Base-by-base conservation (phyloP, 2,113 vertebrate genomes). In the Epinephelus cyanopodus region DNA sequence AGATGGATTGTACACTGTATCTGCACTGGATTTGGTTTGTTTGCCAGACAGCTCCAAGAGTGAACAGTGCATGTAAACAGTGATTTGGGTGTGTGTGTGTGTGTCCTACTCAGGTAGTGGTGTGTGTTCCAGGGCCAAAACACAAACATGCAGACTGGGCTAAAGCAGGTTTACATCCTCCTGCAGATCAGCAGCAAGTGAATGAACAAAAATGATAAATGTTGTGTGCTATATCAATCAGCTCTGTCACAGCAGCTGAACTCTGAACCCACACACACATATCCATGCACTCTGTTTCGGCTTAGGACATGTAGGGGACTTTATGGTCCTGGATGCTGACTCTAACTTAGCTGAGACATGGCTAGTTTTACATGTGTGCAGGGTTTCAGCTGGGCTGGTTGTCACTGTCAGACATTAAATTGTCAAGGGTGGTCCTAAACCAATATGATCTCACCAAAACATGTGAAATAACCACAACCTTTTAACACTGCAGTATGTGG, bases 41-140 rank as follows among this genome's bases (percentile, higher is more conserved):
- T 92, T 87, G 78, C 72, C 64, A 65, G 63, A 81, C 66, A 86
- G 81, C 77, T 85, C 39, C 23, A 70, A 56, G 77, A 76, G 72
- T 25, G 64, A 68, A 45, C 64, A 61, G 23, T 25, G 13, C 29
- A 8, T 70, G 67, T 67, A 58, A 77, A 81, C 63, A 77, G n/a
- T 39, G 23, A 70, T 79, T 25, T 18, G 15, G 56, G 25, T 79
- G 47, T 84, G 63, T 66, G 70, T 76, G 53, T 69, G 39, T 69
- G 77, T 67, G 74, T 77, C 71, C 42, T 58, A 70, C n/a, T 17
- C 58, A 71, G 87, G 64, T 77, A 42, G 19, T 25, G 23, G 33
- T 83, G 64, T 82, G 64, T 15, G n/a, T 13, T 11, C 23, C 58
- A 76, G 56, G 27, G 58, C 52, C 45, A 69, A 39, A 76, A 78